Evolutionary conservation across 92 coral and sea anemone species (phyloP), one percentile per base, ranked within the genome.

Genomic region (Actinostola sp.): DNA sequence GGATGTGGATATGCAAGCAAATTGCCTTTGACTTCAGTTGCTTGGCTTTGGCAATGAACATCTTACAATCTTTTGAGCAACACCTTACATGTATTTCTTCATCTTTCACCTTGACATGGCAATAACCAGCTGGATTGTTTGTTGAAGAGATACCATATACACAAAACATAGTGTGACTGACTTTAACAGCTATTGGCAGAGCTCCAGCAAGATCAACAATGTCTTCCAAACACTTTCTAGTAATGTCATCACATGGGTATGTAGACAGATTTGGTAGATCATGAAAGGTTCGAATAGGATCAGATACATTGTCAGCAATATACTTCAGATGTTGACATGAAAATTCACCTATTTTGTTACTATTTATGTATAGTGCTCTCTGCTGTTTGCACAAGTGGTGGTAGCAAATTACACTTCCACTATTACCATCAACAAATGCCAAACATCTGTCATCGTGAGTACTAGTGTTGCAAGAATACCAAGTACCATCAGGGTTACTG

Each of bases 81-180:
- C 84, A 57, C 23, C 50, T 12, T 9, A 68, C 17, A n/a, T n/a
- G n/a, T n/a, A n/a, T n/a, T 13, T 43, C 19, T 6, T 24, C 17
- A 11, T 41, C 51, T 8, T 19, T 42, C 25, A 58, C 77, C 19
- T 41, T 71, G 24, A 67, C 77, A 28, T 78, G 76, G 48, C 84
- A 58, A 43, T 78, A 78, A 26, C 76, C 84, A 78, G 70, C 34
- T 0, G 71, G 42, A 33, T 16, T 77, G 59, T 55, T 66, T 7
- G 69, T 20, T 13, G 83, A 46, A 6, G 75, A 41, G 53, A 27
- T 44, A 4, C 67, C 83, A 54, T 67, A 67, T 3, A 58, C 76
- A 67, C 83, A 77, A 44, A 36, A 67, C 83, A 77, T 67, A 17
- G 46, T 44, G 15, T 72, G 81, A 24, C 67, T 54, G 6, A 67